A percentile compares a stretch with the other conserved stretches of the same genome.
Conservation (phyloP, 2,888 invertebrate genomes). For the Anticlea derivata region DNA sequence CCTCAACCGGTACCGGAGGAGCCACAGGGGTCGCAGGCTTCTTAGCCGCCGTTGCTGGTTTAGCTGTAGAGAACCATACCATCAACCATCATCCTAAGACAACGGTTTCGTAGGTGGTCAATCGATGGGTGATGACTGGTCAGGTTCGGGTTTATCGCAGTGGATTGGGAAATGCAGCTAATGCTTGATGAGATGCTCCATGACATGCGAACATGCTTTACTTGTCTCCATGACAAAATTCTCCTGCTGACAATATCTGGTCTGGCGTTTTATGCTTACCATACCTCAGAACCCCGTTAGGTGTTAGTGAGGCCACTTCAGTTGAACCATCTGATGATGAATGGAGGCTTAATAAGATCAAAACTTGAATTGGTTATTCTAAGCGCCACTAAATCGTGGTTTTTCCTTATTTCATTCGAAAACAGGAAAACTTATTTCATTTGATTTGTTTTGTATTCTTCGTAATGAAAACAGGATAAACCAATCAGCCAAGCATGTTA, state of each 20-base stretch:
- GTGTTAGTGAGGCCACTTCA: slow-evolving; percentile 15
- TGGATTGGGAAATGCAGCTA: slow-evolving; percentile 8
- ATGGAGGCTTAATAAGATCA: slow-evolving; percentile 19
- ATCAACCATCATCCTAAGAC: slow-evolving; percentile 13
- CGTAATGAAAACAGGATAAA: slow-evolving; percentile 16
- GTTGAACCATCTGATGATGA: slow-evolving; percentile 16
- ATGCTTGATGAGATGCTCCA: slow-evolving; percentile 10
- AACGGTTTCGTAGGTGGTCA: slow-evolving; percentile 6
- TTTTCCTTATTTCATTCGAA: slow-evolving; percentile 13
- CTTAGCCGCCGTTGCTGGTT: slow-evolving; percentile 43
- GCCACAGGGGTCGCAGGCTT: slow-evolving; percentile 31
- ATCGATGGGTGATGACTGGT: slow-evolving; percentile 12
- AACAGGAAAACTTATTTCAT: neutral
- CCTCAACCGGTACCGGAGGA: slow-evolving; percentile 55
- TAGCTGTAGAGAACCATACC: slow-evolving; percentile 33
- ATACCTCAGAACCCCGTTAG: slow-evolving; percentile 8
- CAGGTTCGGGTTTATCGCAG: slow-evolving; percentile 1
- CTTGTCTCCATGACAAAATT: neutral
- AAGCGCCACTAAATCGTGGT: slow-evolving; percentile 62
- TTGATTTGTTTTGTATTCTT: neutral
- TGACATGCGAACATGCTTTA: slow-evolving; percentile 20
- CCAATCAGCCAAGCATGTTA: slow-evolving; percentile 38
- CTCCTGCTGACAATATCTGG: slow-evolving; percentile 4
- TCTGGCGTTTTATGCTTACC: neutral
- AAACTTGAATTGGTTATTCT: slow-evolving; percentile 53